Evolutionary conservation across 1,140 invertebrate species (phyloP).

Genomic region (Periplaneta americana): DNA sequence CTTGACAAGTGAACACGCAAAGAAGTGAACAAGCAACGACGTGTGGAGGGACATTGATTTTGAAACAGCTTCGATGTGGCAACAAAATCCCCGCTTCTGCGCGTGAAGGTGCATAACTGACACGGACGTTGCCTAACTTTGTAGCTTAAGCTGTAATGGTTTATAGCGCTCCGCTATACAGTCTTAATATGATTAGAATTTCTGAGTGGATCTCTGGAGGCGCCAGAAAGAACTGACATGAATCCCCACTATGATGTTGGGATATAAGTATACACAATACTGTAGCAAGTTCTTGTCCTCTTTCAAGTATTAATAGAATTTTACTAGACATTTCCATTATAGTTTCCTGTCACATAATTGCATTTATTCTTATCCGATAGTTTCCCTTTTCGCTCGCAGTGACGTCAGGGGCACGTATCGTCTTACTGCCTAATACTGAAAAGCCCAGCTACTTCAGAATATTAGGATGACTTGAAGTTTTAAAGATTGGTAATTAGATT

Average conservation of each 20-base stretch:
- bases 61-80: background rate
- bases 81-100: background rate
- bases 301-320: background rate
- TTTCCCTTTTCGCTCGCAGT: background rate
- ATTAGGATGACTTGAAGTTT: too few species aligned
- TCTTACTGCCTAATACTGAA: background rate
- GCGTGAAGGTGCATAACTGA: background rate
- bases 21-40: background rate
- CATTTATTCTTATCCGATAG: background rate
- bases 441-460: too few species aligned
- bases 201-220: background rate
- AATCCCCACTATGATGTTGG: background rate
- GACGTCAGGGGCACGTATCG: background rate
- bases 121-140: background rate
- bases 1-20: background rate
- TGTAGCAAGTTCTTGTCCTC: background rate
- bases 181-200: background rate
- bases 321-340: background rate
- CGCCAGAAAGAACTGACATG: background rate
- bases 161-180: background rate
- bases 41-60: background rate
- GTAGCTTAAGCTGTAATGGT: background rate
- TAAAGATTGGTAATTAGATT: too few species aligned
- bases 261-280: background rate
- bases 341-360: background rate